Conservation (phyloP, 2,888 invertebrate genomes). For the Agonopterix alstromeriana region DNA sequence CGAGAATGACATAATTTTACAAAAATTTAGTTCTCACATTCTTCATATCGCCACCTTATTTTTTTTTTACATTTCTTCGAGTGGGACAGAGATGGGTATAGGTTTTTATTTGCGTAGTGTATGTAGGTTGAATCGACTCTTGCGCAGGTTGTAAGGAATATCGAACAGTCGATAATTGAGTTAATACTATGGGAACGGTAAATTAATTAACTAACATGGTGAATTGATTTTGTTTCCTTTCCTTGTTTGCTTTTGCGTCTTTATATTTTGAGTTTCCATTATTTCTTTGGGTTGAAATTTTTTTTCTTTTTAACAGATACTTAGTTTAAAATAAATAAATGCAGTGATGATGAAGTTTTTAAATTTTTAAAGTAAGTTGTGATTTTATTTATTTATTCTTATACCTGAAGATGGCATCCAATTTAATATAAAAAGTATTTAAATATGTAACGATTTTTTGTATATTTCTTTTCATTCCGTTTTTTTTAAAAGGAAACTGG, state of each 20-base stretch:
- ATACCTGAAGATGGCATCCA: too few relatives aligned
- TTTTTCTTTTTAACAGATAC: too few relatives aligned
- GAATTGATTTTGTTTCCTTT: conserved; percentile 18
- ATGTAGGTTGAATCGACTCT: conserved; percentile 17
- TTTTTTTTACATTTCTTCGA: neutral
- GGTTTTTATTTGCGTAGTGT: conserved; percentile 2
- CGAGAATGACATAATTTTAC: conserved; percentile 45
- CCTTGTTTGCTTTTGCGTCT: neutral
- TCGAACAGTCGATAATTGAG: conserved; percentile 24
- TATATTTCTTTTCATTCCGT: too few relatives aligned
- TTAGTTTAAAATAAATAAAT: too few relatives aligned
- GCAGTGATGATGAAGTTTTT: too few relatives aligned
- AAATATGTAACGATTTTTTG: too few relatives aligned
- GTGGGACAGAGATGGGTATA: conserved; percentile 14
- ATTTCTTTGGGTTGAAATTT: too few relatives aligned
- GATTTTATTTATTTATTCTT: too few relatives aligned
- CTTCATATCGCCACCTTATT: neutral
- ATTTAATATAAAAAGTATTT: too few relatives aligned
- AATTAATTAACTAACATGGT: conserved; percentile 24
- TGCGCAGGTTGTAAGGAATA: conserved; percentile 7
- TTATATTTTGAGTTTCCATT: too few relatives aligned
- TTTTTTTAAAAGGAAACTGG: too few relatives aligned
- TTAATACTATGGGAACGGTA: conserved; percentile 45
- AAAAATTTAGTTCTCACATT: conserved; percentile 13
- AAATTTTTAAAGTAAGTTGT: too few relatives aligned